Percentiles rank a stretch among this genome's conserved stretches.
These are phyloP conservation scores for Neofelis nebulosa DNA, from an alignment of 2,113 vertebrate genomes.

Conservation along the genomic window DNA sequence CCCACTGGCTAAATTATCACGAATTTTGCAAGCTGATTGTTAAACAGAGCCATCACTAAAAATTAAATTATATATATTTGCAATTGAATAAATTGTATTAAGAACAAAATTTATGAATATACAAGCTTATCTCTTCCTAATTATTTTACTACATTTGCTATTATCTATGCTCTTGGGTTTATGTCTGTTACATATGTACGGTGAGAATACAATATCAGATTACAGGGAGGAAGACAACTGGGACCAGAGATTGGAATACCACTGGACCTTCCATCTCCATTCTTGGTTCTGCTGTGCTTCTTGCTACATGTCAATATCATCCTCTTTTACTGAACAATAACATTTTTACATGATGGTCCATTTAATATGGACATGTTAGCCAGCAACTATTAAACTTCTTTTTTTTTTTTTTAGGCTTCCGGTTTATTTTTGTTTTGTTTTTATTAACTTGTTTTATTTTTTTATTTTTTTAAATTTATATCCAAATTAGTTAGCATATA, in stretches of 20 bases:
- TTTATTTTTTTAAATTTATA: no score
- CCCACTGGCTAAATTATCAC: neutral
- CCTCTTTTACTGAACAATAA: neutral
- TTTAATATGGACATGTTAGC: neutral
- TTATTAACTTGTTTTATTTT: no score
- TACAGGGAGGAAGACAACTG: neutral
- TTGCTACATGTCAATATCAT: neutral
- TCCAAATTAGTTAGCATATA: no score
- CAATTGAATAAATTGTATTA: constrained; percentile 13
- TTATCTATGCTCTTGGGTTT: neutral
- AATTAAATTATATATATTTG: neutral
- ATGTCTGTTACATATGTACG: neutral
- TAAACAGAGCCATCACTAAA: constrained; percentile 45
- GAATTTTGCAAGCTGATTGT: constrained; percentile 16
- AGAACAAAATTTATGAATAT: constrained; percentile 10
- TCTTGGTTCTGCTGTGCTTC: neutral
- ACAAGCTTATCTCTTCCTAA: neutral
- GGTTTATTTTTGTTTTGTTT: no score
- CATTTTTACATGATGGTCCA: neutral
- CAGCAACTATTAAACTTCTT: neutral
- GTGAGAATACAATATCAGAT: neutral
- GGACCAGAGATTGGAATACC: neutral
- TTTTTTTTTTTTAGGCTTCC: neutral
- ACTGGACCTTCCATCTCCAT: neutral
- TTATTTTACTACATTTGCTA: neutral